A percentile compares a stretch with the other conserved stretches of the same genome.
Evolutionary conservation across 2,888 invertebrate genomes (phyloP).

Genomic region (Xanthia togata): DNA sequence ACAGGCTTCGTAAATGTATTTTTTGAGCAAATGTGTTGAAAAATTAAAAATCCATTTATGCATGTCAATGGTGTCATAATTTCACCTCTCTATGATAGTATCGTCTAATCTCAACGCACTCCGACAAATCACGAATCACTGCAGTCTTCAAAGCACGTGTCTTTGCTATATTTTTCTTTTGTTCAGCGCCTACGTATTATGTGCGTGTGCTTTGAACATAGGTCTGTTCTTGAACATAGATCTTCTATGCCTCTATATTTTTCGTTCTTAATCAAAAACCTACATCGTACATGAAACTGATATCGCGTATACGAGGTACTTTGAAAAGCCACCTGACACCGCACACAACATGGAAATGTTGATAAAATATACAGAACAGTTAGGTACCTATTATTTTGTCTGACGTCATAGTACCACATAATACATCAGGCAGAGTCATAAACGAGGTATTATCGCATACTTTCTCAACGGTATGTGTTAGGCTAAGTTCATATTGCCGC

Average conservation of each 20-base stretch:
- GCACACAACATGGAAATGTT: slow-evolving; percentile 1
- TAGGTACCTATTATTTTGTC: slow-evolving; percentile 18
- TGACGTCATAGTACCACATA: slow-evolving; percentile 12
- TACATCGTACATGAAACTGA: slow-evolving; percentile 4
- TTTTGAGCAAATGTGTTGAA: too few species aligned
- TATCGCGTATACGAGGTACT: slow-evolving; percentile 14
- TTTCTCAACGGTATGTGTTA: not conserved
- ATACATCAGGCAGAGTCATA: slow-evolving; percentile 33
- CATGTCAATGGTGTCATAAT: not conserved
- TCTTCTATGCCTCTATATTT: not conserved
- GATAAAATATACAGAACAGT: slow-evolving; percentile 15
- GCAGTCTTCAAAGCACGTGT: not conserved
- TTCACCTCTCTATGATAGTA: not conserved
- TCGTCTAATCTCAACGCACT: not conserved
- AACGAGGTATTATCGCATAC: slow-evolving; percentile 31
- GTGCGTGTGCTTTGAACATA: not conserved
- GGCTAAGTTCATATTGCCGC: not conserved
- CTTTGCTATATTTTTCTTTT: not conserved
- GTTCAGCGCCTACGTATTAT: not conserved
- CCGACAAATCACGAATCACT: not conserved
- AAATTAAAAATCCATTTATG: not conserved
- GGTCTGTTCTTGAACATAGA: not conserved
- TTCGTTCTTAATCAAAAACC: not conserved
- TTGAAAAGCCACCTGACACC: slow-evolving; percentile 43
- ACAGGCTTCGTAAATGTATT: too few species aligned